These are phyloP conservation scores for Tenualosa ilisha DNA, from an alignment of 2,797 vertebrate species.

Conservation along the genomic window DNA sequence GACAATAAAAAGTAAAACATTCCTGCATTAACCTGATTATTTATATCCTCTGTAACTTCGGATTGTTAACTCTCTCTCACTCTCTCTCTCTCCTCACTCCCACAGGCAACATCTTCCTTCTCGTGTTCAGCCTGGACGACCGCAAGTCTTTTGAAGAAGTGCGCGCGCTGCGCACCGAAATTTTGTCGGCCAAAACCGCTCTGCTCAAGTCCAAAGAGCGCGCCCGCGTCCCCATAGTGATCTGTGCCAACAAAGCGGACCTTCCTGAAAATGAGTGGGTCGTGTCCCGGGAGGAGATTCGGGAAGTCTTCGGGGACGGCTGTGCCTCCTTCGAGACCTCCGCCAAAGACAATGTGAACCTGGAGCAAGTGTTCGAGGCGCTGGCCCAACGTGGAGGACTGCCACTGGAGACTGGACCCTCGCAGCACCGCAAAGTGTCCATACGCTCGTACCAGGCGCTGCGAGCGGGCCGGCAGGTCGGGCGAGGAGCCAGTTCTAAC, in stretches of 20 bases:
- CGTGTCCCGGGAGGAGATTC: constrained; percentile 63
- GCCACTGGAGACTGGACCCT: constrained; percentile 74
- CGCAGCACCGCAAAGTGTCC: constrained; percentile 77
- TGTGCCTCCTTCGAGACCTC: constrained; percentile 77
- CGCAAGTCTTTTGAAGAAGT: constrained; percentile 74
- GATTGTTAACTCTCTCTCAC: neutral
- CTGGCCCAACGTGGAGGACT: constrained; percentile 72
- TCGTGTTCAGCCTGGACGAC: constrained; percentile 77
- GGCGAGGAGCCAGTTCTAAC: constrained; percentile 40
- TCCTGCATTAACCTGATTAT: too few species aligned
- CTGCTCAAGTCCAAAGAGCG: constrained; percentile 58
- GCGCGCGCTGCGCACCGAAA: constrained; percentile 68
- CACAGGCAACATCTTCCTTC: constrained; percentile 77
- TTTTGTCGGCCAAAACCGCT: constrained; percentile 72
- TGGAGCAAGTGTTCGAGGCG: constrained; percentile 74
- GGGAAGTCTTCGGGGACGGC: constrained; percentile 62
- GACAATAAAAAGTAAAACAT: neutral
- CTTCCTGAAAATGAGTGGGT: constrained; percentile 55
- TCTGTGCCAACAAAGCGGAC: constrained; percentile 78
- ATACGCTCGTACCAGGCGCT: constrained; percentile 74
- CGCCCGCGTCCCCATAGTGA: constrained; percentile 64
- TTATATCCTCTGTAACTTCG: neutral
- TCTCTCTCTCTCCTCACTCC: constrained; percentile 17
- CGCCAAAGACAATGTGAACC: constrained; percentile 74
- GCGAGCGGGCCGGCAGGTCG: constrained; percentile 45